A percentile compares a stretch with the other conserved stretches of the same genome.
Conservation (phyloP, 2,113 vertebrate species). For the Maccullochella peelii region DNA sequence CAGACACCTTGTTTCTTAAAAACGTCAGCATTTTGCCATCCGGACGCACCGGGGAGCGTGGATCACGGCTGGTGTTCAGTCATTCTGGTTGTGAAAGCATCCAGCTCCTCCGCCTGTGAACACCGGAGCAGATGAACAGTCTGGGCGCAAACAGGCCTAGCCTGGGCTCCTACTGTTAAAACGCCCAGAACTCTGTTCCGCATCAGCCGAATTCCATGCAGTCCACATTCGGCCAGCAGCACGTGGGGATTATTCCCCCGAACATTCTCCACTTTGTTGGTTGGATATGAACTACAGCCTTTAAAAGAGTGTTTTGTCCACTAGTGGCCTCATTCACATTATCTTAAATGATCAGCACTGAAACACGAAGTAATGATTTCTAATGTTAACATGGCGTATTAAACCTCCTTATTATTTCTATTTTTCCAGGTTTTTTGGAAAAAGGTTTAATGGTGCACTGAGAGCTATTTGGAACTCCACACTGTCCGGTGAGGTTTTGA, state of each 20-base stretch:
- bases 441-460: neutral
- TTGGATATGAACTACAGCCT: too few relatives aligned
- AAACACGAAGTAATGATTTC: neutral
- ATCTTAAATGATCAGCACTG: neutral
- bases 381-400: too few relatives aligned
- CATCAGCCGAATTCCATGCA: too few relatives aligned
- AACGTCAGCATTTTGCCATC: too few relatives aligned
- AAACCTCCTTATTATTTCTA: too few relatives aligned
- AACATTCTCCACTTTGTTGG: too few relatives aligned
- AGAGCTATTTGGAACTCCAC: too few relatives aligned
- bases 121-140: neutral
- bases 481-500: neutral
- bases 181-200: neutral
- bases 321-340: neutral
- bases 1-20: neutral
- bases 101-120: neutral
- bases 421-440: neutral
- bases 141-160: neutral
- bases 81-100: neutral
- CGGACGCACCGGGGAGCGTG: too few relatives aligned
- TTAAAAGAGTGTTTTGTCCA: neutral
- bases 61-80: too few relatives aligned
- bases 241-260: too few relatives aligned
- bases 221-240: too few relatives aligned
- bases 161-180: neutral